Base-by-base conservation (phyloP, 2,888 invertebrate species). In the Volucella bombylans region DNA sequence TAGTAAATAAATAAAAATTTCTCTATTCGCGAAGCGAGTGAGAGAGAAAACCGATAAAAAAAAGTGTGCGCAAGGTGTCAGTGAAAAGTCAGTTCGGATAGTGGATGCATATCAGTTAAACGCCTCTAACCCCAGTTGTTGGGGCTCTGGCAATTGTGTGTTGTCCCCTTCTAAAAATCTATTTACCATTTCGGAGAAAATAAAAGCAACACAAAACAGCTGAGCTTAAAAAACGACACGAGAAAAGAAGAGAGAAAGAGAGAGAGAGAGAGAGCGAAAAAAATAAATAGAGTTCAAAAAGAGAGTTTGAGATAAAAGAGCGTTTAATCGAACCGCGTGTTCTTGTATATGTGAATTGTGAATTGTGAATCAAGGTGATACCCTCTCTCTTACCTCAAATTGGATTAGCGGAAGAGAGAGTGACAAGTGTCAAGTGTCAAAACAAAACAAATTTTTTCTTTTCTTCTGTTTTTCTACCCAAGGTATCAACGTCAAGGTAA, bases 1-100 rank as follows among this genome's bases (percentile, higher is more conserved):
- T 83, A 72, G 85, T 85, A 85, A 85, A 85, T 85, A 85, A 85
- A 85, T 85, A 85, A 81, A 85, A 85, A 85, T 85, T 85, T 85
- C 85, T 81, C 85, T 85, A 85, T 81, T 76, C 81, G 72, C 76
- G 55, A 57, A 68, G 81, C 67, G 62, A 69, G 85, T 23, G 4
- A 85, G 57, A 38, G 76, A 76, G 81, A 81, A 59, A 72, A 81
- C 65, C 74, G 45, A 80, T 65, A 47, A 31, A 54, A 50, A 47
- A 59, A 59, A 23, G 1, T 23, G 85, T 50, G 76, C 77, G 85
- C 85, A 85, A 81, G 85, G 85, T 85, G 85, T 85, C 85, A 76
- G 72, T 69, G 68, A 4, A 41, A 62, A n/a, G 41, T 52, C 10
- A 45, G n/a, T n/a, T n/a, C 11, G n/a, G 45, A 45, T 12, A 45